phyloP scores from a whole-genome alignment of 2,888 invertebrate genomes.

The Hirtodrosophila cameraria region DNA sequence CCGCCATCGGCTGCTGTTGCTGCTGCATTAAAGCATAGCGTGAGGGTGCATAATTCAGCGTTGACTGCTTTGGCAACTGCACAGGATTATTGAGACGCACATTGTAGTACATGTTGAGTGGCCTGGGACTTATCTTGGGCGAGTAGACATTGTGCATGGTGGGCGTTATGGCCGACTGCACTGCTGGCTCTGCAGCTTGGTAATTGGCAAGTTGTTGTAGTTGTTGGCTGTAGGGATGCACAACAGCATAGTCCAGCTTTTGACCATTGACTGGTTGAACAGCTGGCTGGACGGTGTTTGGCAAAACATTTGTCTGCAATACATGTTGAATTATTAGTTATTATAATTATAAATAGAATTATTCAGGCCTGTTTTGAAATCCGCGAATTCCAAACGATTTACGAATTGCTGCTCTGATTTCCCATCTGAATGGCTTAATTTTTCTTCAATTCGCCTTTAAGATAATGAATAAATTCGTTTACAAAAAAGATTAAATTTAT shows the following conservation, averaged over 20 bases:
- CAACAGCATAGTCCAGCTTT: slow-evolving; percentile 29
- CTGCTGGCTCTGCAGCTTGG: slow-evolving; percentile 45
- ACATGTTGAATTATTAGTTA: background rate
- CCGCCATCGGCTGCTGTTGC: slow-evolving; percentile 30
- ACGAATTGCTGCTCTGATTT: too few species aligned
- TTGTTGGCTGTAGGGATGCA: slow-evolving; percentile 44
- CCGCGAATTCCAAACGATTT: too few species aligned
- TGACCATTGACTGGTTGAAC: slow-evolving; percentile 33
- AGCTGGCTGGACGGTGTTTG: slow-evolving; percentile 27
- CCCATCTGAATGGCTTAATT: too few species aligned
- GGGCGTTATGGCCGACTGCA: slow-evolving; percentile 20
- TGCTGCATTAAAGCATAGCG: slow-evolving; percentile 44
- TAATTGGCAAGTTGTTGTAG: slow-evolving; percentile 63
- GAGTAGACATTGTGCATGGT: slow-evolving; percentile 38
- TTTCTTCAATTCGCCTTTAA: too few species aligned
- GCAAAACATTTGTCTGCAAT: slow-evolving; percentile 53
- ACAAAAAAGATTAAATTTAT: background rate
- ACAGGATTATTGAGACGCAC: slow-evolving; percentile 67
- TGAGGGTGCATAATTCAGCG: slow-evolving; percentile 48
- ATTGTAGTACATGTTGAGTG: slow-evolving; percentile 62
- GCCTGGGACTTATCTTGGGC: slow-evolving; percentile 55
- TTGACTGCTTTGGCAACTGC: slow-evolving; percentile 27
- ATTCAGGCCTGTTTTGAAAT: too few species aligned
- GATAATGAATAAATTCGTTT: too few species aligned
- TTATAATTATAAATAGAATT: too few species aligned